Conservation (phyloP, 2,113 vertebrate genomes). For the Nothobranchius kuhntae region DNA sequence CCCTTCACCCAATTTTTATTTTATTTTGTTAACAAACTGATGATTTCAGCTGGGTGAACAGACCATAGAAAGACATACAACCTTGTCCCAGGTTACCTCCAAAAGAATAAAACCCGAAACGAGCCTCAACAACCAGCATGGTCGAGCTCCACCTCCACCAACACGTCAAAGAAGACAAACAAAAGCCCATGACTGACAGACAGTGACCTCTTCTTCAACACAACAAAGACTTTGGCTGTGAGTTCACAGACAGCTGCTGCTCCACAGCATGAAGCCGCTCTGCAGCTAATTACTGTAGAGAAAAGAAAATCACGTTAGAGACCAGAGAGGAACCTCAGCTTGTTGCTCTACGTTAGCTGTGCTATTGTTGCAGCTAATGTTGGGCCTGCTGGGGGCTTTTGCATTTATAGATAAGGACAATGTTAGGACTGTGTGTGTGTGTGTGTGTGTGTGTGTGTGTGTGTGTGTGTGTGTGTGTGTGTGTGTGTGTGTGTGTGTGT, state of each 20-base stretch:
- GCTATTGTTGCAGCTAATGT: slow-evolving; percentile 40
- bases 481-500: slow-evolving; percentile 7
- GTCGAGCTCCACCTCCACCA: slow-evolving; percentile 26
- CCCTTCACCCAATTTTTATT: too few relatives aligned
- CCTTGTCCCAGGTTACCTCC: slow-evolving; percentile 13
- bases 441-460: slow-evolving; percentile 7
- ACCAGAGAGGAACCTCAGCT: slow-evolving; percentile 24
- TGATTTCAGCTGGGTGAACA: background rate
- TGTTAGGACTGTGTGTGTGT: slow-evolving; percentile 12
- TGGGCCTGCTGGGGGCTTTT: slow-evolving; percentile 33
- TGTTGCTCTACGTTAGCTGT: slow-evolving; percentile 55
- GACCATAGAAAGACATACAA: slow-evolving; percentile 37
- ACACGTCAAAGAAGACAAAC: slow-evolving; percentile 19
- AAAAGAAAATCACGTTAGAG: slow-evolving; percentile 66
- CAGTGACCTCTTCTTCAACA: slow-evolving; percentile 57
- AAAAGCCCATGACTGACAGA: slow-evolving; percentile 52
- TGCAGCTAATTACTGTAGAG: slow-evolving; percentile 58
- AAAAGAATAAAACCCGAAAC: slow-evolving; percentile 20
- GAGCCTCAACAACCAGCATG: slow-evolving; percentile 17
- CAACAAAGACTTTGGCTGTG: slow-evolving; percentile 50
- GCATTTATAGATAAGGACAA: slow-evolving; percentile 32
- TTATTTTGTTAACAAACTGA: too few relatives aligned
- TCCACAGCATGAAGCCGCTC: slow-evolving; percentile 8
- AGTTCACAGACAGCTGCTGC: slow-evolving; percentile 63
- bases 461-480: too few relatives aligned